Conservation (phyloP, 1,140 invertebrate species). For the Leptinotarsa texana region DNA sequence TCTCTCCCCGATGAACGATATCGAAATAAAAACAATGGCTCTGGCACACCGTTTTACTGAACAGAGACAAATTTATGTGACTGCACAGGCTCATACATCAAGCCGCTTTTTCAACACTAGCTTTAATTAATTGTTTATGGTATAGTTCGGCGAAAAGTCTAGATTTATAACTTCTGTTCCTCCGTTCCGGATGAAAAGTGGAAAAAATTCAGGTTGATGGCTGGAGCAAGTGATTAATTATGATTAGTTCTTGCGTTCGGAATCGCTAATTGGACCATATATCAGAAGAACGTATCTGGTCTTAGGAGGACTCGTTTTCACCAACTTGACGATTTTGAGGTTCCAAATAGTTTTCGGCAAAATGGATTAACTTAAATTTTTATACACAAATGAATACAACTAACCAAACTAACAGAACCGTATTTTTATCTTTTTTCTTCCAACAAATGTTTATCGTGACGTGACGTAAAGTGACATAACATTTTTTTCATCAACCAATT, state of each 20-base stretch:
- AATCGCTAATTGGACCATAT: background rate
- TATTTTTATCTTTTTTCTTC: too few relatives aligned
- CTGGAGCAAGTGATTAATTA: background rate
- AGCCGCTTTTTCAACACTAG: constrained; percentile 28
- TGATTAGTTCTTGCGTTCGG: background rate
- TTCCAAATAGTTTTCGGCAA: too few relatives aligned
- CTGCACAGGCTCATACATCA: constrained; percentile 27
- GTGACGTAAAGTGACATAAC: too few relatives aligned
- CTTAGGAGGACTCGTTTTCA: background rate
- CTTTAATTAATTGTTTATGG: constrained; percentile 30
- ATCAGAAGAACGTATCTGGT: background rate
- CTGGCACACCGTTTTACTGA: constrained; percentile 15
- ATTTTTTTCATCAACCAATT: too few relatives aligned
- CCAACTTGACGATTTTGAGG: too few relatives aligned
- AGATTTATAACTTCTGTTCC: constrained; percentile 14
- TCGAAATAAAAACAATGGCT: constrained; percentile 28
- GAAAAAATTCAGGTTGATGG: constrained; percentile 8
- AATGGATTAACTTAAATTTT: too few relatives aligned
- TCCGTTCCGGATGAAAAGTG: constrained; percentile 5
- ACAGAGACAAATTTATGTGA: constrained; percentile 29
- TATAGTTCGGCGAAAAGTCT: constrained; percentile 26
- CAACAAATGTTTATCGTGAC: too few relatives aligned
- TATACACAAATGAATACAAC: too few relatives aligned
- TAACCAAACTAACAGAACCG: too few relatives aligned
- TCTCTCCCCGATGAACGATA: constrained; percentile 18